phyloP scores from a whole-genome alignment of 2,113 vertebrate genomes.

The Ceyx cyanopectus region DNA sequence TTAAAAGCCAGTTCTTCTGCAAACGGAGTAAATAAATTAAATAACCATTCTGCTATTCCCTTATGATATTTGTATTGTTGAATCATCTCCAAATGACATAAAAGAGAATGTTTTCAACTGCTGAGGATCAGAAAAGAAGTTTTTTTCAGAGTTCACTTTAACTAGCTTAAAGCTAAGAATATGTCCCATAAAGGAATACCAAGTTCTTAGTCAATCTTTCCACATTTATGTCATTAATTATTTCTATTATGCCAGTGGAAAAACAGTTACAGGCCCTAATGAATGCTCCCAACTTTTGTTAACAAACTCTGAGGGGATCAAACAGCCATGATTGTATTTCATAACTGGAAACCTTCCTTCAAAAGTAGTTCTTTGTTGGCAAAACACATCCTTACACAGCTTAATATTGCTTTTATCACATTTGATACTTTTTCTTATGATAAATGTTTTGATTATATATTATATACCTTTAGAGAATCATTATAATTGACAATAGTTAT shows the following conservation, averaged over 20 bases:
- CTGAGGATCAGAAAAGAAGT: not conserved
- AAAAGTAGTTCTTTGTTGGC: conserved; percentile 8
- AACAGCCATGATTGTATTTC: conserved; percentile 11
- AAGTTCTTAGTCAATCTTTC: not conserved
- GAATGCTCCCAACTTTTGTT: conserved; percentile 21
- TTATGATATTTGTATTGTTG: not conserved
- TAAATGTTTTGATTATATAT: conserved; percentile 56
- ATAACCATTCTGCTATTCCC: not conserved
- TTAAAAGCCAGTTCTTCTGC: not conserved
- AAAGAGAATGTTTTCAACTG: not conserved
- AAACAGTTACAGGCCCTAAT: conserved; percentile 16
- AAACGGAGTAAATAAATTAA: conserved; percentile 23
- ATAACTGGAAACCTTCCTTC: conserved; percentile 10
- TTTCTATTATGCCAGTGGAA: not conserved
- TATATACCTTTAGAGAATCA: conserved; percentile 22
- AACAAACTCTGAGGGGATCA: conserved; percentile 4
- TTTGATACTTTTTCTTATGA: conserved; percentile 12
- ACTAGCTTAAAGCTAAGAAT: conserved; percentile 7
- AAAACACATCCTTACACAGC: conserved; percentile 3
- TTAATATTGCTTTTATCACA: conserved; percentile 40
- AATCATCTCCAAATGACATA: not conserved
- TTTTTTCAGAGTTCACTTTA: not conserved
- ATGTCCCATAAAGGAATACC: not conserved
- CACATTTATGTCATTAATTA: conserved; percentile 8
- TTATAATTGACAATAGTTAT: conserved; percentile 40